Percentiles rank a stretch among this genome's conserved stretches.
These are phyloP conservation scores for Varroa destructor DNA, from an alignment of 1,140 invertebrate genomes.

Conservation along the genomic window DNA sequence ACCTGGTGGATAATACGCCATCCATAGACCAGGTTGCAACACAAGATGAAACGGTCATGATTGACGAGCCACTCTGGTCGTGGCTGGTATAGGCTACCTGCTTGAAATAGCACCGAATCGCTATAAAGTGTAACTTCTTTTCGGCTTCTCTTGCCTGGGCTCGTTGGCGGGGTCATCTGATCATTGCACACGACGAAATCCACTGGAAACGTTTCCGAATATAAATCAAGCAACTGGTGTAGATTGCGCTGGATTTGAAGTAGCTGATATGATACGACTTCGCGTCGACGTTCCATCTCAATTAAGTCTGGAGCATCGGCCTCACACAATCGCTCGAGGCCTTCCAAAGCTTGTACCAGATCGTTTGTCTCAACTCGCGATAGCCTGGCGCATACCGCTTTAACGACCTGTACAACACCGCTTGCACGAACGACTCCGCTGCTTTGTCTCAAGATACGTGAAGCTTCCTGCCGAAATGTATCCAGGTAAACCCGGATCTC, in stretches of 20 bases:
- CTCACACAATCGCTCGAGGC: slow-evolving; percentile 28
- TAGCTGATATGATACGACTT: slow-evolving; percentile 33
- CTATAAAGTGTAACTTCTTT: slow-evolving; percentile 30
- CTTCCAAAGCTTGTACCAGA: slow-evolving; percentile 56
- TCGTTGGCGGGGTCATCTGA: slow-evolving; percentile 20
- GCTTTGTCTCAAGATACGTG: slow-evolving; percentile 10
- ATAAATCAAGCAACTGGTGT: slow-evolving; percentile 60
- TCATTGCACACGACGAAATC: slow-evolving; percentile 51
- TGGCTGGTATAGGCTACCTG: slow-evolving; percentile 26
- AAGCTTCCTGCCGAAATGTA: not conserved
- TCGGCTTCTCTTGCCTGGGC: not conserved
- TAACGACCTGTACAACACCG: slow-evolving; percentile 69
- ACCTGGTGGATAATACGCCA: slow-evolving; percentile 34
- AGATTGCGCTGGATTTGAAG: slow-evolving; percentile 57
- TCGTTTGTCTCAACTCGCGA: slow-evolving; percentile 73
- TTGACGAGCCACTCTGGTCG: slow-evolving; percentile 27
- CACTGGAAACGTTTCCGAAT: slow-evolving; percentile 66
- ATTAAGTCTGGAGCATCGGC: slow-evolving; percentile 34
- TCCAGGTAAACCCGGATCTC: slow-evolving; percentile 15
- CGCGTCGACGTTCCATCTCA: slow-evolving; percentile 36
- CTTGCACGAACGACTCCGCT: slow-evolving; percentile 42
- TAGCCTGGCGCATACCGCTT: slow-evolving; percentile 73
- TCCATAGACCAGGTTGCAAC: slow-evolving; percentile 33
- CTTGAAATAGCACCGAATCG: slow-evolving; percentile 24
- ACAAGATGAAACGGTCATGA: slow-evolving; percentile 24